Evolutionary conservation across 1,140 invertebrate species (phyloP), one percentile per base, ranked within the genome.

Genomic region (Drosophila sp.): DNA sequence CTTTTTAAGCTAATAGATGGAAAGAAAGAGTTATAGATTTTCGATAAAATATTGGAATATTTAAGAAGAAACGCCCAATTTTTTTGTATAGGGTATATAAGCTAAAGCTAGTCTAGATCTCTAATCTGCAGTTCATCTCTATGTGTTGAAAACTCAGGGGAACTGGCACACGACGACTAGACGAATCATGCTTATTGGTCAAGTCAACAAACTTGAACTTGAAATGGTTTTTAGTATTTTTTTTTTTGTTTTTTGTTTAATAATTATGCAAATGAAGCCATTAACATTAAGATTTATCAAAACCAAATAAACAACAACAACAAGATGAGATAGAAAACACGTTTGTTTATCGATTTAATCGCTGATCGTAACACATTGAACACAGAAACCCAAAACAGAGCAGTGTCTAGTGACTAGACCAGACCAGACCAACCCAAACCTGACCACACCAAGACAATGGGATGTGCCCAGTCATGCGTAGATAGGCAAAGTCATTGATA

Each of bases 191-290:
- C 29, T 35, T 29, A 35, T 64, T 61, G 64, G 40, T 44, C 67
- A 76, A 73, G 80, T 85, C 76, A 80, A 68, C 47, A 72, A 79
- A 86, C 66, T 71, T 89, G 76, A 87, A 89, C 83, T 87, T 85
- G 82, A 79, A 40, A 41, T 76, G 62, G 38, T 65, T 76, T 71
- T 35, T 30, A 11, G 32, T 10, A 55, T 25, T 5, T 35, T 29
- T 38, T 23, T 66, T 54, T 30, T 54, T n/a, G n/a, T n/a, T n/a
- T n/a, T 72, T 58, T 35, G 40, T 41, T 76, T 64, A 47, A 47
- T 50, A 62, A 61, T 62, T 71, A 77, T 77, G 74, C 74, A 57
- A 77, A 77, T 77, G 55, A 55, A 70, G 54, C 17, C 55, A 44
- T 58, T 38, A 3, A 27, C 38, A 56, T 41, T 10, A 58, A 56